Evolutionary conservation across 1,140 invertebrate species (phyloP), one percentile per base, ranked within the genome.

Genomic region (Diabrotica virgifera): DNA sequence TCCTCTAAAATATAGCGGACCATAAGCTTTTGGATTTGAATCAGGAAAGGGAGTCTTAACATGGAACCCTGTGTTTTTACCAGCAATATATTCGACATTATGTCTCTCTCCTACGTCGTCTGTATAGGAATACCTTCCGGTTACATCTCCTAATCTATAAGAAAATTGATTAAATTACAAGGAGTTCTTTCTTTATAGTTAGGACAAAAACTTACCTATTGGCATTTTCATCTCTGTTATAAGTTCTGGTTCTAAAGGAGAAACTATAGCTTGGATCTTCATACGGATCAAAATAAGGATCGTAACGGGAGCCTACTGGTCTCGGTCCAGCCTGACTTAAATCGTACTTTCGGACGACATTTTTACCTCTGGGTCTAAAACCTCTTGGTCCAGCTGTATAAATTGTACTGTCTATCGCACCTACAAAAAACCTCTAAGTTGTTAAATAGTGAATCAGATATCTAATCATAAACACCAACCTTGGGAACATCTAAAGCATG

Each of bases 381-480:
- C 89, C 89, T 77, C 87, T 83, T 66, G 85, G 85, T 64, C 89
- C 89, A 58, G 88, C 87, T n/a, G 89, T 88, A 72, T 90, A 90
- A 52, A 85, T 79, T 12, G 86, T 89, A 73, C 87, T 83, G 68
- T 88, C 86, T 58, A 88, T 79, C 55, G 81, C 80, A 38, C 86
- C 76, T 77, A 56, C 37, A 51, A 59, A 36, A 46, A 65, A 24
- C 24, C 24, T 24, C 4, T 2, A 24, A 24, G 24, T 24, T 24
- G 1, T 24, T 24, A 24, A 24, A 24, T 24, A 24, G 24, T 24
- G 4, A 24, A 24, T 24, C 24, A 24, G 24, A 24, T 24, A 24
- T 1, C 4, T 24, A 24, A 24, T 24, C 24, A 4, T 1, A 24
- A 24, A 1, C 24, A 24, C 24, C 1, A 24, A 24, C 24, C 1